These are phyloP conservation scores for Chironex yamaguchii DNA, from an alignment of 30 jellyfish, hydroid and myxozoan genomes.

Conservation along the genomic window DNA sequence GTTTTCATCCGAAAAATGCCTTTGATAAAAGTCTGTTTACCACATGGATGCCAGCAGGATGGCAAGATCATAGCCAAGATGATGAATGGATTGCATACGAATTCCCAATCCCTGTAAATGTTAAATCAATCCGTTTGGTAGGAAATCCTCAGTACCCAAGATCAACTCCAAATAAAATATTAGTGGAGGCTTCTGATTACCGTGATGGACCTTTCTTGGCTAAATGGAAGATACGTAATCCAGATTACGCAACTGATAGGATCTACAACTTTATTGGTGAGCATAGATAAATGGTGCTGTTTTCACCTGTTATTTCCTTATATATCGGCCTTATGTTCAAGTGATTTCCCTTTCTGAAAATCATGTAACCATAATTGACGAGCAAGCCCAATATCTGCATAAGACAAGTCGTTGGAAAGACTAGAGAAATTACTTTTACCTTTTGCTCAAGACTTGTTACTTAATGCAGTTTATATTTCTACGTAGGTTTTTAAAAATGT, in stretches of 20 bases:
- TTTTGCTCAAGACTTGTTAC: too few species aligned
- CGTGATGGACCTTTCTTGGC: constrained; percentile 86
- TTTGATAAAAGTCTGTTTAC: constrained; percentile 78
- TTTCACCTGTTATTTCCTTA: neutral
- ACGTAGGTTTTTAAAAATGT: too few species aligned
- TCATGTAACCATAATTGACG: too few species aligned
- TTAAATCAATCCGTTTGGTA: constrained; percentile 71
- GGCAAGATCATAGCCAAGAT: constrained; percentile 87
- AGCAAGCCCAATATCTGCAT: neutral
- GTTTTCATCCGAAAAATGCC: constrained; percentile 86
- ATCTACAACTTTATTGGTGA: constrained; percentile 77
- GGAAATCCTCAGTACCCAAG: constrained; percentile 79
- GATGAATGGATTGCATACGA: constrained; percentile 96
- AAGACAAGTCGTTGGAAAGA: neutral
- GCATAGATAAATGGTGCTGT: neutral
- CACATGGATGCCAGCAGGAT: constrained; percentile 96
- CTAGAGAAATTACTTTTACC: too few species aligned
- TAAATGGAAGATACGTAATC: constrained; percentile 93
- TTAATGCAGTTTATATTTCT: too few species aligned
- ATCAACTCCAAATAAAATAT: constrained; percentile 85
- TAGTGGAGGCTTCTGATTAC: constrained; percentile 87
- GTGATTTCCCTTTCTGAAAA: too few species aligned
- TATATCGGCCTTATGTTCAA: neutral
- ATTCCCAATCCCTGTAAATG: constrained; percentile 88
- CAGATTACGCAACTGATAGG: constrained; percentile 71